Conservation (phyloP, 2,113 vertebrate genomes). For the Ranitomeya variabilis region DNA sequence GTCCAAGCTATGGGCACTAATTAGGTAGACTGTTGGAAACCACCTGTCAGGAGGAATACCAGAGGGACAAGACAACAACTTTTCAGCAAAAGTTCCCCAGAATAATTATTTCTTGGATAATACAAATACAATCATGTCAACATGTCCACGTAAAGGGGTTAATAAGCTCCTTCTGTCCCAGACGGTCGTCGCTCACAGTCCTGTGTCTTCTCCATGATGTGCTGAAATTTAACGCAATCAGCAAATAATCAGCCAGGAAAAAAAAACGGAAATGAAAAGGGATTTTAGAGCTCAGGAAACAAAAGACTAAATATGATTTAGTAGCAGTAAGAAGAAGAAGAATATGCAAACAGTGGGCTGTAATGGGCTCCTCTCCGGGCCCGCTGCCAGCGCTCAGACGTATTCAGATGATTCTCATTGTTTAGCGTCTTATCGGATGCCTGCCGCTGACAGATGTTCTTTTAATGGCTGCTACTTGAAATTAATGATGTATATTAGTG, state of each 20-base stretch:
- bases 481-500: constrained; percentile 17
- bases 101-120: too few relatives aligned
- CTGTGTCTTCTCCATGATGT: not conserved
- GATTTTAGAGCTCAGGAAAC: constrained; percentile 42
- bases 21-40: too few relatives aligned
- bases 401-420: constrained; percentile 43
- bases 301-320: constrained; percentile 54
- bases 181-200: not conserved
- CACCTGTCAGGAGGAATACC: too few relatives aligned
- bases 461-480: constrained; percentile 31
- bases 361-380: constrained; percentile 49
- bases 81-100: too few relatives aligned
- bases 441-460: constrained; percentile 4
- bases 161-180: too few relatives aligned
- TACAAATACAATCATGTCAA: too few relatives aligned
- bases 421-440: constrained; percentile 33
- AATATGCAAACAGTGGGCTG: constrained; percentile 35
- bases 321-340: not conserved
- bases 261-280: constrained; percentile 23
- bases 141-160: too few relatives aligned
- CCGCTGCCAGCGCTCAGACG: constrained; percentile 25
- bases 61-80: too few relatives aligned
- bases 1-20: too few relatives aligned
- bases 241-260: constrained; percentile 20
- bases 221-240: constrained; percentile 44